These are phyloP conservation scores for Periparus ater DNA, from an alignment of 2,797 vertebrate genomes.

Conservation along the genomic window DNA sequence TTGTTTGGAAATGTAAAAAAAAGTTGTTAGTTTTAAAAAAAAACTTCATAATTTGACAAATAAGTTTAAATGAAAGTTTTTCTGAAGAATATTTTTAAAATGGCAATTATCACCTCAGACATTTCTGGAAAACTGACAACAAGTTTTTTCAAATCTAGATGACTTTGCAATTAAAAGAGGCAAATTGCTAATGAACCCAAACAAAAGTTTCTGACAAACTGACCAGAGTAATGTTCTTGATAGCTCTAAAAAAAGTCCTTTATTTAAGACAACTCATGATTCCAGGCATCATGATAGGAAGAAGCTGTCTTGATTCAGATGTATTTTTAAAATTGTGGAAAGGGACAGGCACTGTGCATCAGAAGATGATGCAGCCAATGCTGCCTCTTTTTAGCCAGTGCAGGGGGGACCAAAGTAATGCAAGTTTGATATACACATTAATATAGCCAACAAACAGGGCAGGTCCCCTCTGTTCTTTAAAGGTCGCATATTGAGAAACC, in stretches of 20 bases:
- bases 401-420: neutral
- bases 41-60: neutral
- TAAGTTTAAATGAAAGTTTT: neutral
- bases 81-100: neutral
- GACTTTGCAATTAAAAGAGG: neutral
- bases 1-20: neutral
- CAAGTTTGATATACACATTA: neutral
- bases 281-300: neutral
- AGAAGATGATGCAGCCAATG: neutral
- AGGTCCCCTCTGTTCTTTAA: neutral
- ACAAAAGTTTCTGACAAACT: neutral
- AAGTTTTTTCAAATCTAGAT: neutral
- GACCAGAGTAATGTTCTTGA: neutral
- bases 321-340: neutral
- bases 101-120: neutral
- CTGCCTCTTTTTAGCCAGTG: neutral
- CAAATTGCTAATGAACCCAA: neutral
- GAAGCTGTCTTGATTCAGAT: neutral
- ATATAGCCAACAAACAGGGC: neutral
- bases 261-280: neutral
- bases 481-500: neutral
- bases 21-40: neutral
- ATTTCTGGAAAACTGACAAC: neutral
- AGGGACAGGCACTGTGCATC: neutral
- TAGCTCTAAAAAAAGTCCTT: neutral